phyloP scores from a whole-genome alignment of 2,797 vertebrate species.

The Pseudochaenichthys georgianus region DNA sequence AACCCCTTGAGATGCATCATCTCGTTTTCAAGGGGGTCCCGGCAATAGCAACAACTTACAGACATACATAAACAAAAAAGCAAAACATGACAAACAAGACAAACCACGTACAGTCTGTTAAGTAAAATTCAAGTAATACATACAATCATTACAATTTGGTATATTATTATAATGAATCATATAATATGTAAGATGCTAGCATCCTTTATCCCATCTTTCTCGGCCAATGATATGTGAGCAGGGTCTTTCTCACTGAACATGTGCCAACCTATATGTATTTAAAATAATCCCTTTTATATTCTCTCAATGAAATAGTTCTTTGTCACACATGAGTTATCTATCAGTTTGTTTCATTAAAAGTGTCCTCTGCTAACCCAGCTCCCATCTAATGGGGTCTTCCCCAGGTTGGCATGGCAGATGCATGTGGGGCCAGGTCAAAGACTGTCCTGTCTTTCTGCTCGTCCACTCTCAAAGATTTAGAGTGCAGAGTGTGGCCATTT shows the following conservation, averaged over 20 bases:
- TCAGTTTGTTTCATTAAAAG: background rate
- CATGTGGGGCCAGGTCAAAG: slow-evolving; percentile 26
- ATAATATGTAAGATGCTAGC: too few relatives aligned
- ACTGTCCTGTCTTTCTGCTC: slow-evolving; percentile 46
- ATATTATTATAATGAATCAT: background rate
- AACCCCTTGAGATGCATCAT: too few relatives aligned
- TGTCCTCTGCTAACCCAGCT: slow-evolving; percentile 8
- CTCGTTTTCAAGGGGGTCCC: too few relatives aligned
- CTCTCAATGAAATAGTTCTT: background rate
- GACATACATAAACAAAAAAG: too few relatives aligned
- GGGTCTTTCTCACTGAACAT: background rate
- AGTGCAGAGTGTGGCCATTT: slow-evolving; percentile 76
- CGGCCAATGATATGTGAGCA: too few relatives aligned
- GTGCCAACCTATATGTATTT: background rate
- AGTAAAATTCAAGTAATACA: too few relatives aligned
- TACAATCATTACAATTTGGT: too few relatives aligned
- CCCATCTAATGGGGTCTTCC: slow-evolving; percentile 23
- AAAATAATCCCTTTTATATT: background rate
- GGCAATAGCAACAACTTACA: too few relatives aligned
- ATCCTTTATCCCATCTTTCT: background rate
- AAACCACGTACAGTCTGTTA: too few relatives aligned
- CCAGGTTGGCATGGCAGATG: slow-evolving; percentile 18
- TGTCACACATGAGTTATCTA: background rate
- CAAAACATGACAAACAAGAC: too few relatives aligned
- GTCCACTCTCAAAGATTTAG: slow-evolving; percentile 73